These are phyloP conservation scores for Amyelois transitella DNA, from an alignment of 1,140 invertebrate genomes.

Conservation along the genomic window DNA sequence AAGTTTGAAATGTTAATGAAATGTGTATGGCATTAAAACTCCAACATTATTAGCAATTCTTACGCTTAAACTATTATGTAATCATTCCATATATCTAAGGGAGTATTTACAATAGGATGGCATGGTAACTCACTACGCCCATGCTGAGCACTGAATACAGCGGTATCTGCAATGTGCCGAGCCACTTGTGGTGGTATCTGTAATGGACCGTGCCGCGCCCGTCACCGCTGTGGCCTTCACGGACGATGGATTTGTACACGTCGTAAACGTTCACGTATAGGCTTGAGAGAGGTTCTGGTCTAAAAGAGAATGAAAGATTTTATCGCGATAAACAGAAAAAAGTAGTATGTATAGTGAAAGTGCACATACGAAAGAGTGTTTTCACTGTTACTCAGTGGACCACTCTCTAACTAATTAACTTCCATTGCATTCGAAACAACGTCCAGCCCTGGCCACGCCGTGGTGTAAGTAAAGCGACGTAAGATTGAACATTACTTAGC, in stretches of 20 bases:
- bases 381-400: no score
- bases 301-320: constrained; percentile 15
- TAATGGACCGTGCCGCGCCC: constrained; percentile 29
- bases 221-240: constrained; percentile 22
- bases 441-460: no score
- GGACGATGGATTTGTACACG: constrained; percentile 38
- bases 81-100: neutral
- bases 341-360: neutral
- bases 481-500: no score
- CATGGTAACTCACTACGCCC: constrained; percentile 37
- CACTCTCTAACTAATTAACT: no score
- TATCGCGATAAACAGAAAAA: neutral
- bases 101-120: neutral
- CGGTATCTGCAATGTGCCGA: constrained; percentile 47
- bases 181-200: constrained; percentile 44
- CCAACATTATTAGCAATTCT: neutral
- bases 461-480: no score
- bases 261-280: constrained; percentile 54
- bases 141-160: constrained; percentile 39
- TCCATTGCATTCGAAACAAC: no score
- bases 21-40: neutral
- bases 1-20: neutral
- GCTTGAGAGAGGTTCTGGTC: constrained; percentile 43
- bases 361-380: neutral
- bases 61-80: no score